Evolutionary conservation across 1,140 invertebrate species (phyloP).

Genomic region (Saccostrea glomerata): DNA sequence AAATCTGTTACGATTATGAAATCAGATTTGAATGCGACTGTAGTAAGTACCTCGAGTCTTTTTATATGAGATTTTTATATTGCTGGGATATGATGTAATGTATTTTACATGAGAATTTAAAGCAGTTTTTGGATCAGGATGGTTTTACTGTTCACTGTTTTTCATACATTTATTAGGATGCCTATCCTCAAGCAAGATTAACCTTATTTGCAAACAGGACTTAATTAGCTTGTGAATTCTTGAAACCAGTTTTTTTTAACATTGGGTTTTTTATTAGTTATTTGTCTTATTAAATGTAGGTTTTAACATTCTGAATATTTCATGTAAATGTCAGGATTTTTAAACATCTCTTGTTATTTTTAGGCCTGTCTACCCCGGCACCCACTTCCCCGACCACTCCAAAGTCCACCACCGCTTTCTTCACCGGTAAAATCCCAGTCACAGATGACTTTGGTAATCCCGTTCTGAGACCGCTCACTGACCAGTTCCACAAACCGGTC

Average conservation of each 20-base stretch:
- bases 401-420: background rate
- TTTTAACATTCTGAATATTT: background rate
- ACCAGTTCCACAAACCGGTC: background rate
- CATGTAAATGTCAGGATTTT: background rate
- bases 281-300: background rate
- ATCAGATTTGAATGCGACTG: conserved; percentile 77
- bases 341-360: background rate
- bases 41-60: conserved; percentile 49
- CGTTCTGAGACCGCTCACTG: background rate
- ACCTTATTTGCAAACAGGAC: no score
- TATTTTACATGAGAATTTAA: no score
- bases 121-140: no score
- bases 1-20: conserved; percentile 76
- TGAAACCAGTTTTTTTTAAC: no score
- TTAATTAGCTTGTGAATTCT: no score
- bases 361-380: background rate
- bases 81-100: no score
- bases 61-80: no score
- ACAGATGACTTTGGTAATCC: conserved; percentile 39
- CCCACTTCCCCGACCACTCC: background rate
- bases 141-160: no score
- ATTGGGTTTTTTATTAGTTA: no score
- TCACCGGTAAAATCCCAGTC: conserved; percentile 14
- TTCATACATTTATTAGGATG: no score
- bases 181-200: no score